These are phyloP conservation scores for Tricholauxania praeusta DNA, from an alignment of 2,888 invertebrate species.

Conservation along the genomic window DNA sequence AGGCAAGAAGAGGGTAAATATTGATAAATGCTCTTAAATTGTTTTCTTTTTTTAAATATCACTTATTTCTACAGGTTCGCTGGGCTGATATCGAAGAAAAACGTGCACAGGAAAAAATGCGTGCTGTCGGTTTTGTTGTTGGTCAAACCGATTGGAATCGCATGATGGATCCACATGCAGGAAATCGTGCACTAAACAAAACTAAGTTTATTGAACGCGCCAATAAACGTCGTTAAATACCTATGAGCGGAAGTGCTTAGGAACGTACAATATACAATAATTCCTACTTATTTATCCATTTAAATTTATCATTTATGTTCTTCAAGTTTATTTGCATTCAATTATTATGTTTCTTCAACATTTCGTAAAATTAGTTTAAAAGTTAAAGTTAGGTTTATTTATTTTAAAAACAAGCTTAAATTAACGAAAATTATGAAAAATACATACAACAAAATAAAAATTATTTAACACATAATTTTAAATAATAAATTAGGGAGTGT, in stretches of 20 bases:
- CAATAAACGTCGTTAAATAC: slow-evolving; percentile 58
- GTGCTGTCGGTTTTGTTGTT: slow-evolving; percentile 95
- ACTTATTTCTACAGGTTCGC: slow-evolving; percentile 77
- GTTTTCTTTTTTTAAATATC: slow-evolving; percentile 18
- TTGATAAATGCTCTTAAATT: background rate
- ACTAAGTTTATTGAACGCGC: slow-evolving; percentile 90
- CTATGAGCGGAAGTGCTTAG: background rate
- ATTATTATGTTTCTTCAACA: too few relatives aligned
- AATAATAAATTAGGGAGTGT: too few relatives aligned
- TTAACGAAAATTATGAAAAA: too few relatives aligned
- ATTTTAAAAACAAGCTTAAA: too few relatives aligned
- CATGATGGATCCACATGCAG: slow-evolving; percentile 93
- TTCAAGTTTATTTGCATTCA: too few relatives aligned
- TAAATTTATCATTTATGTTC: too few relatives aligned
- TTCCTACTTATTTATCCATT: too few relatives aligned
- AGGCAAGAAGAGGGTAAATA: slow-evolving; percentile 89
- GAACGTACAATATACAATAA: too few relatives aligned
- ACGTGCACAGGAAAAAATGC: slow-evolving; percentile 90
- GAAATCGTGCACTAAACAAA: slow-evolving; percentile 89
- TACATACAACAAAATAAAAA: too few relatives aligned
- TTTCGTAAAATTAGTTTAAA: too few relatives aligned
- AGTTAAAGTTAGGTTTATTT: too few relatives aligned
- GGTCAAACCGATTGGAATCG: slow-evolving; percentile 97
- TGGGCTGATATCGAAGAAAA: slow-evolving; percentile 98
- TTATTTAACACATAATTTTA: too few relatives aligned